Evolutionary conservation across 2,797 vertebrate genomes (phyloP), one percentile per base, ranked within the genome.

Genomic region (Phalanger gymnotis): DNA sequence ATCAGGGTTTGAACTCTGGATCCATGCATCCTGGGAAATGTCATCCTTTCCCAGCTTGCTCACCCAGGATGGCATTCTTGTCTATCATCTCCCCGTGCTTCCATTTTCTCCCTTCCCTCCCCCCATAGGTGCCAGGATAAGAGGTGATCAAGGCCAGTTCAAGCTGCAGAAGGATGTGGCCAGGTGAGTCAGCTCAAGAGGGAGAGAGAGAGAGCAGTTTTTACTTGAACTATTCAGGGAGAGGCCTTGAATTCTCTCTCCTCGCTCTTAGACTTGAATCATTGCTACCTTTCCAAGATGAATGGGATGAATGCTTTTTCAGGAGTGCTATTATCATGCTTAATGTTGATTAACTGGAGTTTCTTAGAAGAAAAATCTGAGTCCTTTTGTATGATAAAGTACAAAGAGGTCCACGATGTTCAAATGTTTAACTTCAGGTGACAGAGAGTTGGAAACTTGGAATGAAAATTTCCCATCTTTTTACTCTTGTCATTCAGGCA

Each of bases 81-180:
- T 34, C 10, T 34, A 6, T 53, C 30, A 53, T 90, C 7, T 31
- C 30, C 30, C 54, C 66, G 54, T 54, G 53, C 28, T n/a, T 55
- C 27, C 16, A 54, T 52, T 27, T 5, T 22, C 5, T 34, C 0
- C 4, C 6, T 55, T 3, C n/a, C 27, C 2, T 0, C 9, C 12
- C 12, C 25, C 12, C 12, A 54, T 11, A 1, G 6, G 16, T 54
- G 13, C 6, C 6, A n/a, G 34, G 16, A 40, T 19, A 73, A 73
- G 61, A 73, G 61, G 61, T 73, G n/a, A 73, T 73, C 34, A 40
- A 40, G 61, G 34, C 14, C n/a, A 40, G 34, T 73, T 40, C 5
- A 40, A 73, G 16, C 16, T 73, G 34, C 13, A 66, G 61, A 66
- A 66, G 61, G 16, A 66, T 66, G 34, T 19, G n/a, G 1, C 10